Conservation (phyloP, 2,888 invertebrate genomes). For the Lasioglossum malachurum region DNA sequence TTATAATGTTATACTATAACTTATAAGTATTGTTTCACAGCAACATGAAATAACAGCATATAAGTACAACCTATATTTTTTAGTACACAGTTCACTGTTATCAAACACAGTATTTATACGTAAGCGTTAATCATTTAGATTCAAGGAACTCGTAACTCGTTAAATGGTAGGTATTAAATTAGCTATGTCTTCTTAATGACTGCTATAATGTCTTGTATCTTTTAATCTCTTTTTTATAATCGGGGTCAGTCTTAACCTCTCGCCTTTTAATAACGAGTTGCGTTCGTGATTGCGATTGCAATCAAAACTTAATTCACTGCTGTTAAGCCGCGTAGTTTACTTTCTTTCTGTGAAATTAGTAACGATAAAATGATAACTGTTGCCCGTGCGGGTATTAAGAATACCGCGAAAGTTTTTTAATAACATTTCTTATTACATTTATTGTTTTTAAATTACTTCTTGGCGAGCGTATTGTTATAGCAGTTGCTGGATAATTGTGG, state of each 20-base stretch:
- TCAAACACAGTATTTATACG: neutral
- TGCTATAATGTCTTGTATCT: neutral
- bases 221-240: constrained; percentile 3
- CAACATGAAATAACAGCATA: neutral
- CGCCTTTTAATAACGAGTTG: neutral
- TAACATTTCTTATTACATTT: neutral
- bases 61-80: neutral
- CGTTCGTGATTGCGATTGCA: constrained; percentile 1
- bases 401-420: neutral
- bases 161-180: neutral
- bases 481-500: neutral
- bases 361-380: neutral
- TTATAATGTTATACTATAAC: too few relatives aligned
- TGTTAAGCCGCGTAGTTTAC: neutral
- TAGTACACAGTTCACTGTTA: neutral
- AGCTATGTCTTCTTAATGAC: neutral
- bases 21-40: neutral
- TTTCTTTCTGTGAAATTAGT: neutral
- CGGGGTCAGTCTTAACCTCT: neutral
- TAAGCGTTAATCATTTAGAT: neutral
- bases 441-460: neutral
- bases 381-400: neutral
- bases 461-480: neutral
- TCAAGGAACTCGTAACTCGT: neutral
- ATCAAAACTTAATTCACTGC: constrained; percentile 3